These are phyloP conservation scores for Tolypeutes matacus DNA, from an alignment of 2,797 vertebrate species.

Conservation along the genomic window DNA sequence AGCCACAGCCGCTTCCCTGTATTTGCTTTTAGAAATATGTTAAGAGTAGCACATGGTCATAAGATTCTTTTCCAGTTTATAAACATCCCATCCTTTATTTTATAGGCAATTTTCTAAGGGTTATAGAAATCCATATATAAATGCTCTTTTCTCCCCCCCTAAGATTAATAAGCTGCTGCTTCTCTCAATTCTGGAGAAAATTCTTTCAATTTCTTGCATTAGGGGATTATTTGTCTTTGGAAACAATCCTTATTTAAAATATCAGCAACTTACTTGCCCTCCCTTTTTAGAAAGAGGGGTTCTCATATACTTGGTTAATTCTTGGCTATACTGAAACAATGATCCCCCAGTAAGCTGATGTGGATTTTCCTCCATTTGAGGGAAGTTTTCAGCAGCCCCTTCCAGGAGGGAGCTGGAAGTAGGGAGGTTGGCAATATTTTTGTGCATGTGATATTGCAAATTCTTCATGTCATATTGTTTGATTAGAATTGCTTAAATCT, in stretches of 20 bases:
- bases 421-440: no score
- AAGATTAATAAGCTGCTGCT: background rate
- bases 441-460: background rate
- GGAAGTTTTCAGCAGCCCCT: background rate
- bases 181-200: background rate
- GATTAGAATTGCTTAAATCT: background rate
- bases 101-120: background rate
- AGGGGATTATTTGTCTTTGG: background rate
- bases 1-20: no score
- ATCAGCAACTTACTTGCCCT: background rate
- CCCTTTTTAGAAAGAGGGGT: background rate
- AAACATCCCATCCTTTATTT: background rate
- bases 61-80: background rate
- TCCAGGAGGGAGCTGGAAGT: background rate
- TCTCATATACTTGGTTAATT: background rate
- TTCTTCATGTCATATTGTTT: background rate
- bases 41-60: background rate
- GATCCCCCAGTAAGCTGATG: background rate
- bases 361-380: background rate
- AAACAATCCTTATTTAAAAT: background rate
- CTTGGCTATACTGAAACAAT: background rate
- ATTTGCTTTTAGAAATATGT: conserved; percentile 18
- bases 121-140: background rate
- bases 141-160: background rate
- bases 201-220: conserved; percentile 4